Percentiles rank a stretch among this genome's conserved stretches.
Evolutionary conservation across 1,140 invertebrate species (phyloP).

Genomic region (Oppia nitens): DNA sequence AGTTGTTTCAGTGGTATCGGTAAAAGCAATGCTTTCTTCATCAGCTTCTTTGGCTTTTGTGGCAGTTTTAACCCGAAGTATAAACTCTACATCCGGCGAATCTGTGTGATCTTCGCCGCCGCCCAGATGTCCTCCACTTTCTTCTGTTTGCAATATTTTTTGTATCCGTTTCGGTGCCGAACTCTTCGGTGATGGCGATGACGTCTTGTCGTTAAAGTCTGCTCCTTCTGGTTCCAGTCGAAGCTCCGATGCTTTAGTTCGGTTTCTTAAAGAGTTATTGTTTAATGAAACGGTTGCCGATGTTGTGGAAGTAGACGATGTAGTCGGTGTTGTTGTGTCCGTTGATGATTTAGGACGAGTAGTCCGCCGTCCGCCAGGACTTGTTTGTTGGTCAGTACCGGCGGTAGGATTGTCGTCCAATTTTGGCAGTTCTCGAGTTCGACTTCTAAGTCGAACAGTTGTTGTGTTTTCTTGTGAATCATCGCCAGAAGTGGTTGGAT

Average conservation of each 20-base stretch:
- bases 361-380: neutral
- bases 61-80: constrained; percentile 28
- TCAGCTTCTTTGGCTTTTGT: constrained; percentile 32
- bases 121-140: neutral
- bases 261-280: neutral
- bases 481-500: neutral
- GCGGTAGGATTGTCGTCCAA: neutral
- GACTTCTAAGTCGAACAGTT: neutral
- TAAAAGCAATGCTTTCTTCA: constrained; percentile 31
- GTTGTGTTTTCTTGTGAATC: neutral
- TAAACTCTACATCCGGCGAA: constrained; percentile 39
- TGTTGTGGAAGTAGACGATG: neutral
- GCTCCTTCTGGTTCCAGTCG: constrained; percentile 1
- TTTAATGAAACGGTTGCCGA: neutral
- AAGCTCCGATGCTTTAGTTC: neutral
- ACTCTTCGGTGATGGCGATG: neutral
- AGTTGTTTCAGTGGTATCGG: constrained; percentile 35
- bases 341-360: neutral
- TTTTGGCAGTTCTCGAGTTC: neutral
- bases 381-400: neutral
- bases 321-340: neutral
- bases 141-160: constrained; percentile 5
- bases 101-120: neutral
- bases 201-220: neutral
- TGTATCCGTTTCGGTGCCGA: neutral